Conservation (phyloP, 2,888 invertebrate genomes). For the Lochmaea crataegi region DNA sequence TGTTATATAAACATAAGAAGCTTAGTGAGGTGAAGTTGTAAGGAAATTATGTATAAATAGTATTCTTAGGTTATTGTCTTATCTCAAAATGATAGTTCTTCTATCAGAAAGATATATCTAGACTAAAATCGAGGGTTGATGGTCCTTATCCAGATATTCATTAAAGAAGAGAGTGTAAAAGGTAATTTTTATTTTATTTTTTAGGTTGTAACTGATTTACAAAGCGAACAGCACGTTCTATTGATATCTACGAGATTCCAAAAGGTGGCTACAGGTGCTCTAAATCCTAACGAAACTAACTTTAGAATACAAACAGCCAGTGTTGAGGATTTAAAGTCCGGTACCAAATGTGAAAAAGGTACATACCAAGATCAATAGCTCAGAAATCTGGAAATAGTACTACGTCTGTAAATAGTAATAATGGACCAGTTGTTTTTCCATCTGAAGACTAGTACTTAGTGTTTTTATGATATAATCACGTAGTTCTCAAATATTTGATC, state of each 20-base stretch:
- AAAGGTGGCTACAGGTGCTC: slow-evolving; percentile 72
- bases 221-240: slow-evolving; percentile 74
- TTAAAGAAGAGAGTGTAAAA: slow-evolving; percentile 50
- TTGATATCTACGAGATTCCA: slow-evolving; percentile 77
- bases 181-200: slow-evolving; percentile 37
- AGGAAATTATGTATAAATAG: neutral
- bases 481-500: no score
- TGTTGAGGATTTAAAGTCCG: slow-evolving; percentile 68
- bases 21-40: neutral
- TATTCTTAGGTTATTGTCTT: no score
- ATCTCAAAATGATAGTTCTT: no score
- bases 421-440: neutral
- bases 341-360: slow-evolving; percentile 68
- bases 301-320: slow-evolving; percentile 77
- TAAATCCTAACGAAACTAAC: slow-evolving; percentile 71
- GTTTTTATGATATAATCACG: no score
- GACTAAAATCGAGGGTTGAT: neutral
- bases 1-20: neutral
- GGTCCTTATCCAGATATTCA: no score
- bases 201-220: slow-evolving; percentile 69
- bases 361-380: neutral
- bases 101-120: no score
- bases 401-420: neutral
- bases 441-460: no score
- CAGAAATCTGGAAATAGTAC: neutral